A percentile compares a stretch with the other conserved stretches of the same genome.
phyloP scores from a whole-genome alignment of 2,888 invertebrate species.

The Sthenelais limicola region DNA sequence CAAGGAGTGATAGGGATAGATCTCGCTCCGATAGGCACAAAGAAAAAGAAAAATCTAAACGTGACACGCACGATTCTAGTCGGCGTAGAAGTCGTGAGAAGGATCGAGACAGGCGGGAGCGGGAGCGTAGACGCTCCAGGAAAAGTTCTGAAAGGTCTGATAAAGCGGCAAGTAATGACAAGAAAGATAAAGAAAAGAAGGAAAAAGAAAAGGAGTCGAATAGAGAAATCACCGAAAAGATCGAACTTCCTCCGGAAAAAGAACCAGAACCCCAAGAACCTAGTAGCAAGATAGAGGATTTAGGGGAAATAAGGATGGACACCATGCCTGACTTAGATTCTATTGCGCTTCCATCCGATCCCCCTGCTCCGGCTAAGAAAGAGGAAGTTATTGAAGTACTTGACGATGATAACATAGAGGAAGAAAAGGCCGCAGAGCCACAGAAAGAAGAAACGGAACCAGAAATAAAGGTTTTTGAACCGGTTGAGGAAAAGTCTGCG shows the following conservation, averaged over 20 bases:
- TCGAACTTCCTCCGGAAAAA: not conserved
- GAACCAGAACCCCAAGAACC: no score
- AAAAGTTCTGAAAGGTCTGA: slow-evolving; percentile 22
- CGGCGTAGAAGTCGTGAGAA: not conserved
- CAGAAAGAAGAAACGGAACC: no score
- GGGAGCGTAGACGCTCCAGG: slow-evolving; percentile 20
- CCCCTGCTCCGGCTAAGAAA: not conserved
- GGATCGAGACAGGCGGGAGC: slow-evolving; percentile 2
- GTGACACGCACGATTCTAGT: not conserved
- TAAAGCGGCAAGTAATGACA: not conserved
- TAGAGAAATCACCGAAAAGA: not conserved
- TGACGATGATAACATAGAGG: no score
- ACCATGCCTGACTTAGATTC: slow-evolving; percentile 25
- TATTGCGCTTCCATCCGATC: slow-evolving; percentile 16
- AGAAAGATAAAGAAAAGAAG: slow-evolving; percentile 16
- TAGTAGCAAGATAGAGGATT: not conserved
- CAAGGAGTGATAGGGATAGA: slow-evolving; percentile 32
- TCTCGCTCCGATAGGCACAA: slow-evolving; percentile 30
- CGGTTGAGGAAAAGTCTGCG: no score
- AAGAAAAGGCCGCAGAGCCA: no score
- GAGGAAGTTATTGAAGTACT: not conserved
- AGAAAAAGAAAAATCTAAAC: slow-evolving; percentile 8
- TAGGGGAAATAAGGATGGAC: slow-evolving; percentile 14
- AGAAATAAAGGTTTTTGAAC: no score
- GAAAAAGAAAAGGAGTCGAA: slow-evolving; percentile 1